A percentile compares a stretch with the other conserved stretches of the same genome.
These are phyloP conservation scores for Athalia cordata DNA, from an alignment of 2,888 invertebrate species.

Conservation along the genomic window DNA sequence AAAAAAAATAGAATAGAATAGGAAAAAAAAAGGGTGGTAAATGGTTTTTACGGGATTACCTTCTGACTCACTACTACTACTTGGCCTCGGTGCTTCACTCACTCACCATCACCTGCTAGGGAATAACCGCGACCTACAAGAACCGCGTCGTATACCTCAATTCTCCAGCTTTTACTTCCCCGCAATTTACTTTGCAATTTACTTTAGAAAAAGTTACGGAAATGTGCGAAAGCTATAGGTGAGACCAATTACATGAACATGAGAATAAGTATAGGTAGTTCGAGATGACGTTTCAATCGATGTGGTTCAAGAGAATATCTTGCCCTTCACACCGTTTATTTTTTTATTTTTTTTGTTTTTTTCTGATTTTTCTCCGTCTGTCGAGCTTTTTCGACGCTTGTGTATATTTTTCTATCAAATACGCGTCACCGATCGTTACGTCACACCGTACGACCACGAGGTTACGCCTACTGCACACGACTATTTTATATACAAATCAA, in stretches of 20 bases:
- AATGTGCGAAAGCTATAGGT: no score
- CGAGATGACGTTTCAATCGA: no score
- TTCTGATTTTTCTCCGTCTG: not conserved
- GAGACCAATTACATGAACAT: no score
- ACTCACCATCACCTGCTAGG: constrained; percentile 22
- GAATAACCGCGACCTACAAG: constrained; percentile 46
- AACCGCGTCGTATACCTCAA: constrained; percentile 12
- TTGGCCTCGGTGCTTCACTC: not conserved
- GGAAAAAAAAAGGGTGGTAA: not conserved
- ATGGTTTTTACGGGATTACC: constrained; percentile 25
- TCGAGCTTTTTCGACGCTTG: not conserved
- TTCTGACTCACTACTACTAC: constrained; percentile 6
- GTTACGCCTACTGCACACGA: constrained; percentile 9
- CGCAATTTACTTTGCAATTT: not conserved
- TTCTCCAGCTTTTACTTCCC: not conserved
- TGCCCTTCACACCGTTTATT: no score
- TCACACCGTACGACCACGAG: constrained; percentile 23
- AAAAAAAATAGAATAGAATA: not conserved
- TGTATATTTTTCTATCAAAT: not conserved
- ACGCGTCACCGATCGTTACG: constrained; percentile 12
- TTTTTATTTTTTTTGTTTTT: not conserved
- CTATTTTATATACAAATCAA: not conserved
- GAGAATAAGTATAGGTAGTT: no score
- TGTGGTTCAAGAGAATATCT: no score
- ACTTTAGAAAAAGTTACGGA: no score